These are phyloP conservation scores for Galaxias olidus DNA, from an alignment of 2,797 vertebrate species.

Conservation along the genomic window DNA sequence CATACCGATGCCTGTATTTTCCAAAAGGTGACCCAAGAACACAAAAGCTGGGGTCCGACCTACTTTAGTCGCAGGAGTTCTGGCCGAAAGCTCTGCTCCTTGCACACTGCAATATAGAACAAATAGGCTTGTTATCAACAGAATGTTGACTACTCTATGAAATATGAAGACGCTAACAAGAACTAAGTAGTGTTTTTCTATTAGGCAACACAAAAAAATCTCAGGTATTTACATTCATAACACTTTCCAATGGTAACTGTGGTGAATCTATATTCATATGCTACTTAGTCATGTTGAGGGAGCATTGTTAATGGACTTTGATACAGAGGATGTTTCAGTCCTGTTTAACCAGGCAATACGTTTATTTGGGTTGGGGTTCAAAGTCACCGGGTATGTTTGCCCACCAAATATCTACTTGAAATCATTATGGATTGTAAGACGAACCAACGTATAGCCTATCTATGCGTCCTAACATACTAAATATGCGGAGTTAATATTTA, in stretches of 20 bases:
- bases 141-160: neutral
- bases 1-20: conserved; percentile 48
- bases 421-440: too few relatives aligned
- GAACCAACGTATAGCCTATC: too few relatives aligned
- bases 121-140: neutral
- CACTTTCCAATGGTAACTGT: too few relatives aligned
- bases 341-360: conserved; percentile 43
- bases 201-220: neutral
- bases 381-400: conserved; percentile 23
- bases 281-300: conserved; percentile 45
- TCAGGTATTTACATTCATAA: too few relatives aligned
- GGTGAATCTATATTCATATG: too few relatives aligned
- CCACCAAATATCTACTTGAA: too few relatives aligned
- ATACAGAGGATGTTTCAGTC: conserved; percentile 5
- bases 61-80: too few relatives aligned
- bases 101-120: neutral
- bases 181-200: neutral
- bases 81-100: too few relatives aligned
- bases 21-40: neutral
- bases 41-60: neutral
- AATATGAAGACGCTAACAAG: neutral
- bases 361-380: conserved; percentile 37
- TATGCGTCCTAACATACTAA: too few relatives aligned
- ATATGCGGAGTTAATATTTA: too few relatives aligned
- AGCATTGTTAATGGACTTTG: conserved; percentile 46